Evolutionary conservation across 2,113 vertebrate genomes (phyloP), one percentile per base, ranked within the genome.

Genomic region (Diphyllodes magnificus): DNA sequence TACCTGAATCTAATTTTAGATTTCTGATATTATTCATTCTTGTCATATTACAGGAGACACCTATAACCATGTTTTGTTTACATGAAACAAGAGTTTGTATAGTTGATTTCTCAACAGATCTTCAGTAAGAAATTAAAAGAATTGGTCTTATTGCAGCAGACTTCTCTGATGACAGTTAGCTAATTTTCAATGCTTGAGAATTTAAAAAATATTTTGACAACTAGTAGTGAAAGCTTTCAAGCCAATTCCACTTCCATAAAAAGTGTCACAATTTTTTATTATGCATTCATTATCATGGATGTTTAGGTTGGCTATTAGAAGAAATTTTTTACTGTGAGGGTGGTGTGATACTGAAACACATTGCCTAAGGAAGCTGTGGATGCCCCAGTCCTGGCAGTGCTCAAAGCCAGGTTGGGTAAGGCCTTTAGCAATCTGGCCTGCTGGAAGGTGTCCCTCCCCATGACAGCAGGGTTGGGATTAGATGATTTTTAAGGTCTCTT

Each of bases 171-270:
- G 96, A 97, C 92, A 97, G 95, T 94, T 96, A 97, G 92, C 50
- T 97, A 95, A 97, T 98, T 98, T 98, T 83, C 92, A 75, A 61
- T 79, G 63, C 40, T 84, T 95, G 85, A 96, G 89, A 97, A 96
- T 92, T 97, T 91, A 23, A 96, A 97, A 97, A 98, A 94, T 97
- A 95, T 98, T 98, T 98, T 97, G 97, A 98, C 97, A 98, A 93
- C 79, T 69, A 97, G 44, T 86, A 96, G 84, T 86, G 91, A 96
- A 97, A 96, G 82, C 93, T 97, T 98, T 97, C 95, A 97, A 97
- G 83, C 61, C 94, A 93, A 61, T 96, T 97, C 77, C 56, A 87
- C 39, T 97, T 78, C 88, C 71, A 66, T 35, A 80, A 78, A 85
- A 94, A 96, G 31, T 93, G 78, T 82, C 86, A 95, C 35, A 56